These are phyloP conservation scores for Andrena dorsata DNA, from an alignment of 2,888 invertebrate species.

Conservation along the genomic window DNA sequence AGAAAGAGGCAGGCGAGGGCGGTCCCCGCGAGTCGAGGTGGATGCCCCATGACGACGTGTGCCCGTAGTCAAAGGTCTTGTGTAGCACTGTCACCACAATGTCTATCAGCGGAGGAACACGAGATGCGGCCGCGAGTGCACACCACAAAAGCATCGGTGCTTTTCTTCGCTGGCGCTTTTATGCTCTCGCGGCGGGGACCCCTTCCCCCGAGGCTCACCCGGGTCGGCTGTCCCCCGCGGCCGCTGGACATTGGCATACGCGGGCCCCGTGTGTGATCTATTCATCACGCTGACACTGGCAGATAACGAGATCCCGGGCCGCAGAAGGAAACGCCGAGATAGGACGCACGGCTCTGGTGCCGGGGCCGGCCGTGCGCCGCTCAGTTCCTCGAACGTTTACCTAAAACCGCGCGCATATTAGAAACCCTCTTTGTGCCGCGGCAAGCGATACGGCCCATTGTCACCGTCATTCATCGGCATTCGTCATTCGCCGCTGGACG, in stretches of 20 bases:
- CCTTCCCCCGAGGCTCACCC: constrained; percentile 60
- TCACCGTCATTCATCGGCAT: not conserved
- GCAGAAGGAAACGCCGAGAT: constrained; percentile 23
- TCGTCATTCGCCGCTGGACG: not conserved
- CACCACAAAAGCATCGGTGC: constrained; percentile 82
- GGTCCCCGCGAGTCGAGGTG: constrained; percentile 80
- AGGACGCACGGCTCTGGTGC: not conserved
- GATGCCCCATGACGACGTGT: constrained; percentile 80
- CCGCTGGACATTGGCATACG: constrained; percentile 64
- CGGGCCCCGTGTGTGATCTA: constrained; percentile 52
- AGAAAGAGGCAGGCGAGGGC: constrained; percentile 76
- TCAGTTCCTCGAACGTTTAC: constrained; percentile 11
- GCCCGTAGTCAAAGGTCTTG: constrained; percentile 29
- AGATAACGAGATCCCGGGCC: constrained; percentile 57
- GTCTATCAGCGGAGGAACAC: constrained; percentile 57
- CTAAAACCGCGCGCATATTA: not conserved
- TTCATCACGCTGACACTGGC: constrained; percentile 56
- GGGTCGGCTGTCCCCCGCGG: constrained; percentile 27
- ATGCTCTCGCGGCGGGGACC: constrained; percentile 79
- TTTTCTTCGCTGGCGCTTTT: constrained; percentile 83
- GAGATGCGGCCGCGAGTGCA: constrained; percentile 64
- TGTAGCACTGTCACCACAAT: constrained; percentile 69
- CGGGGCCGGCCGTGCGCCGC: not conserved
- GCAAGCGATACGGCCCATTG: not conserved
- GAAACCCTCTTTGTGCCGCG: not conserved